Evolutionary conservation across 1,140 invertebrate species (phyloP), one percentile per base, ranked within the genome.

Genomic region (Charaxes varanes): DNA sequence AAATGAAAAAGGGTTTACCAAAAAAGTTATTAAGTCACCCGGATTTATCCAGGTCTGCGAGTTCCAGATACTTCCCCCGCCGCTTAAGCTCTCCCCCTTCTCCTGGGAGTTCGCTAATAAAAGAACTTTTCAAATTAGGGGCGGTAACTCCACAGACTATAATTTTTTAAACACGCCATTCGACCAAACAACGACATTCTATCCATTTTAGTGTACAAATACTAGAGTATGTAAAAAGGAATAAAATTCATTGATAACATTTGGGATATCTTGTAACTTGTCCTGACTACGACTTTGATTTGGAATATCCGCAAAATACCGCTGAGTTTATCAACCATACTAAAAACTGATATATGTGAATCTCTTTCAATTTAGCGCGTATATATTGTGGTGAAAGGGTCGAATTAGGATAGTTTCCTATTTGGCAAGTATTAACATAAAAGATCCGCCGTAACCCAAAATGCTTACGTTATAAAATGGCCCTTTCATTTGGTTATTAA

Each of bases 51-150:
- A 41, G 41, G 47, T 56, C 34, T 31, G 26, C 45, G 38, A 42
- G 37, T 57, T 45, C 18, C 31, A 41, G 49, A 48, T 52, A 48
- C 43, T 22, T 43, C 24, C 32, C 24, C 36, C 23, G 22, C 24
- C 36, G 41, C 37, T 49, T 54, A 48, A 52, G 37, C 44, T 38
- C 40, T 32, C 28, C 43, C 23, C 26, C 27, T 32, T 32, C 43
- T 28, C 26, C 27, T 41, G 40, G 14, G 41, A 54, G 41, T 50
- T 41, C 27, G 15, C 17, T 48, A 43, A 48, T 53, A 47, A 48
- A 53, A 47, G 19, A 53, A 49, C 51, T 53, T 50, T 54, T 48
- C 41, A 40, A 47, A 53, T 53, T 47, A 52, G 34, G 44, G 18
- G 28, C 31, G 32, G 31, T n/a, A 40, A 40, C 44, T 42, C 35